Conservation (phyloP, 2,113 vertebrate genomes). For the Hemibagrus wyckioides region DNA sequence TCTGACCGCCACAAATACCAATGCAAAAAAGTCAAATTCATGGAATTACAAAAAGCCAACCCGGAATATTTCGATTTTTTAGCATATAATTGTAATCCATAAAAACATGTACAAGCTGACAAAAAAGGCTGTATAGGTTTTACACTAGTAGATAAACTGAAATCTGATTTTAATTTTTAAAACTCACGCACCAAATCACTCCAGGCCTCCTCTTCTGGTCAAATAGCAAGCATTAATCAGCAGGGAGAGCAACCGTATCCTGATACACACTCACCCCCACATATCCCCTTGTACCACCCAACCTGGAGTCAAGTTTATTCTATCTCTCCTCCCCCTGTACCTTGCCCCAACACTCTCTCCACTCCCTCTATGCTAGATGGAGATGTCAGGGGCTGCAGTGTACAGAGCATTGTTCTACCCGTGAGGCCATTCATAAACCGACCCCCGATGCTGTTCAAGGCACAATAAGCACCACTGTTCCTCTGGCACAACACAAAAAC, state of each 20-base stretch:
- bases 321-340: slow-evolving; percentile 72
- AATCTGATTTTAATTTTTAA: neutral
- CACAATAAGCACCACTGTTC: slow-evolving; percentile 73
- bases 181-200: slow-evolving; percentile 45
- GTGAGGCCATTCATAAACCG: slow-evolving; percentile 76
- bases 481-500: slow-evolving; percentile 56
- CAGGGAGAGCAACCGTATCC: slow-evolving; percentile 18
- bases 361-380: slow-evolving; percentile 64
- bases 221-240: slow-evolving; percentile 51
- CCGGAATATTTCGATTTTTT: neutral
- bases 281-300: slow-evolving; percentile 35
- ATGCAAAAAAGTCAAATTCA: neutral
- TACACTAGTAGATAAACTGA: no score
- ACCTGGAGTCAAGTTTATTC: slow-evolving; percentile 56
- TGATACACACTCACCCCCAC: slow-evolving; percentile 33
- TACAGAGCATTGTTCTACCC: slow-evolving; percentile 72
- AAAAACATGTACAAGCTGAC: neutral
- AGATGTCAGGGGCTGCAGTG: slow-evolving; percentile 69
- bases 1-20: neutral
- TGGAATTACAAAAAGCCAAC: neutral
- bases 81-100: neutral
- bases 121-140: neutral
- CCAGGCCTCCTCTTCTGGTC: slow-evolving; percentile 36
- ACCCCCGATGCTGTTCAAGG: slow-evolving; percentile 48
- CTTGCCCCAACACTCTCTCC: slow-evolving; percentile 68